These are phyloP conservation scores for Lonchura striata DNA, from an alignment of 2,113 vertebrate genomes.

Conservation along the genomic window DNA sequence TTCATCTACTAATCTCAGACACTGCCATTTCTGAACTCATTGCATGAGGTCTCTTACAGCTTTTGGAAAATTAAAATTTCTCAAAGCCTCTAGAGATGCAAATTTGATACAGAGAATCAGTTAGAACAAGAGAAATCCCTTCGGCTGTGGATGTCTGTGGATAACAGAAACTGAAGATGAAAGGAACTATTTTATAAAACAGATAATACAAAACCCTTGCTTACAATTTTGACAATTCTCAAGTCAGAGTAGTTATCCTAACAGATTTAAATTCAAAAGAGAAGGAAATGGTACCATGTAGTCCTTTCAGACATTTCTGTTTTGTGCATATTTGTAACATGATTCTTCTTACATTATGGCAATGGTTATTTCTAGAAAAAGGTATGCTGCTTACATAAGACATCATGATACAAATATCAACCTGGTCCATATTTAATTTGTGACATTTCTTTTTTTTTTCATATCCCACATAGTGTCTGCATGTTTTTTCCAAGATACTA, in stretches of 20 bases:
- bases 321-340: not conserved
- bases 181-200: not conserved
- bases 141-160: not conserved
- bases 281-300: not conserved
- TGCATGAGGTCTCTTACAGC: not conserved
- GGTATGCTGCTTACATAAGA: accelerated
- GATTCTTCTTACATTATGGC: not conserved
- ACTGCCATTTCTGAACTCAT: not conserved
- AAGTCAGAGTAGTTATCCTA: not conserved
- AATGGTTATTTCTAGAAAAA: not conserved
- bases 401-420: not conserved
- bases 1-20: not conserved
- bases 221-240: not conserved
- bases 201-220: accelerated
- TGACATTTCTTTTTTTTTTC: not conserved
- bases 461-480: not conserved
- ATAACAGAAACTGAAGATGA: not conserved
- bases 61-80: not conserved
- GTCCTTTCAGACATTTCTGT: not conserved
- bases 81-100: not conserved
- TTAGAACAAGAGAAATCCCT: not conserved
- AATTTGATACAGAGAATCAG: not conserved
- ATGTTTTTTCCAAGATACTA: not conserved
- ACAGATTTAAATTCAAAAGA: not conserved
- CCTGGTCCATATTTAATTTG: not conserved